These are phyloP conservation scores for Fragum fragum DNA, from an alignment of 2,888 invertebrate genomes.

Conservation along the genomic window DNA sequence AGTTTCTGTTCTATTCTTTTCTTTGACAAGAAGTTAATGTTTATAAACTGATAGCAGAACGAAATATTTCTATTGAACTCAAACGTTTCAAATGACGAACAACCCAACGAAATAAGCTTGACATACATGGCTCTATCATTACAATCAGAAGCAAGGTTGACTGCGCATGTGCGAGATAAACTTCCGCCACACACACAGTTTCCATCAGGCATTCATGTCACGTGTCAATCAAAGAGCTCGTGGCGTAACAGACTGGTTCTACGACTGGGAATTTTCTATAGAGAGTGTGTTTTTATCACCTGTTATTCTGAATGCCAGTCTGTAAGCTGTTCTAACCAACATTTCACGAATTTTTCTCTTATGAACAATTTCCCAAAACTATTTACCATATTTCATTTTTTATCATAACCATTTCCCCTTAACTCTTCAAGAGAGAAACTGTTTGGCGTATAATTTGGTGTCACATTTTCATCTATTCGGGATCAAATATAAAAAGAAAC, in stretches of 20 bases:
- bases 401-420: slow-evolving; percentile 7
- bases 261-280: slow-evolving; percentile 26
- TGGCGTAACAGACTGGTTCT: slow-evolving; percentile 59
- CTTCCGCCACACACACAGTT: slow-evolving; percentile 63
- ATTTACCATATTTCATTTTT: slow-evolving; percentile 17
- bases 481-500: too few species aligned
- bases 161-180: slow-evolving; percentile 33
- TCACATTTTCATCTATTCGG: too few species aligned
- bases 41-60: too few species aligned
- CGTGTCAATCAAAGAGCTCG: slow-evolving; percentile 57
- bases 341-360: slow-evolving; percentile 27
- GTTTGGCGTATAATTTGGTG: too few species aligned
- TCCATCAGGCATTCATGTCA: slow-evolving; percentile 56
- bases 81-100: not conserved
- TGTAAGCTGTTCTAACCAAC: slow-evolving; percentile 12
- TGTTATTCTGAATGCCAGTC: slow-evolving; percentile 36
- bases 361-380: slow-evolving; percentile 26
- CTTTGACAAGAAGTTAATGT: too few species aligned
- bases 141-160: slow-evolving; percentile 33
- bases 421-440: too few species aligned
- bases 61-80: too few species aligned
- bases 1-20: too few species aligned
- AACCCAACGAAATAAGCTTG: slow-evolving; percentile 27
- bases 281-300: slow-evolving; percentile 45
- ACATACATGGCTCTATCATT: slow-evolving; percentile 51